Evolutionary conservation across 1,140 invertebrate genomes (phyloP).

Genomic region (Harpegnathos saltator): DNA sequence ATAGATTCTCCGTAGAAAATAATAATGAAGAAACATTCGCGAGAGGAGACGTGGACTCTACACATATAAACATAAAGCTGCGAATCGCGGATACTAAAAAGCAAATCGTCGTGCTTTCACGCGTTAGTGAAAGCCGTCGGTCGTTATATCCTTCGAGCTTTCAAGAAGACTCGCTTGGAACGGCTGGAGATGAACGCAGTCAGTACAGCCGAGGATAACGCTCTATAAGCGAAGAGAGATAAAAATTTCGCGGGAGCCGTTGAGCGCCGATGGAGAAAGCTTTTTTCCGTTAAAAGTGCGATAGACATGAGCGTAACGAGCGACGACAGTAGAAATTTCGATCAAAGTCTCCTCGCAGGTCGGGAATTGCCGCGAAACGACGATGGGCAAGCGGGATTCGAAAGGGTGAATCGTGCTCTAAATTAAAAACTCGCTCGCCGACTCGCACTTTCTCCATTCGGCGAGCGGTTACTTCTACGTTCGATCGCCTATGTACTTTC

Average conservation of each 20-base stretch:
- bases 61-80: conserved; percentile 8
- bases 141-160: conserved; percentile 47
- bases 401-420: neutral
- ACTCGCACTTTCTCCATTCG: neutral
- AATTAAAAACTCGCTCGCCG: conserved; percentile 20
- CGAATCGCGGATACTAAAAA: neutral
- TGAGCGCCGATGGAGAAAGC: conserved; percentile 14
- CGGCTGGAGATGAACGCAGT: conserved; percentile 30
- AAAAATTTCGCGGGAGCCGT: conserved; percentile 51
- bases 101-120: neutral
- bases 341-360: conserved; percentile 7
- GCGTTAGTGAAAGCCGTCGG: conserved; percentile 20
- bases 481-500: conserved; percentile 4
- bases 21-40: too few relatives aligned
- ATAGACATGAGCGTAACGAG: conserved; percentile 22
- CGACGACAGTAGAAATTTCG: conserved; percentile 43
- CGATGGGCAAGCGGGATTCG: neutral
- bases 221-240: conserved; percentile 32
- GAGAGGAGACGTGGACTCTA: too few relatives aligned
- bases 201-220: conserved; percentile 33
- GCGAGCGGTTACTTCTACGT: conserved; percentile 20
- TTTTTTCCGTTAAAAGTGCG: conserved; percentile 47
- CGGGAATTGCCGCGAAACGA: neutral
- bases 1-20: neutral
- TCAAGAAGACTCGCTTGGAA: conserved; percentile 43